Percentiles rank a stretch among this genome's conserved stretches.
Conservation (phyloP, 2,797 vertebrate species). For the Gobionotothen gibberifrons region DNA sequence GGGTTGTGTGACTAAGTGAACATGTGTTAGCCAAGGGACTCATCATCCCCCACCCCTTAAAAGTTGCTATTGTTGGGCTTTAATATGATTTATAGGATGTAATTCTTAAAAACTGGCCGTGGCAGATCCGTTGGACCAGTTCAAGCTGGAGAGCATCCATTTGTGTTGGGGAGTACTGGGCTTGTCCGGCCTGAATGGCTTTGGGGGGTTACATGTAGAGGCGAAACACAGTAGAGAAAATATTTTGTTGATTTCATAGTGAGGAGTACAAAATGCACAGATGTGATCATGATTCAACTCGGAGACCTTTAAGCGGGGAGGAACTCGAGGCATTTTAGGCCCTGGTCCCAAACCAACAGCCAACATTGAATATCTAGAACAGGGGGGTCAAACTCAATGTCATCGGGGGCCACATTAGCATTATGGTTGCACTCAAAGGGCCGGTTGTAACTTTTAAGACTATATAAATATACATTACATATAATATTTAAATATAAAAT, state of each 20-base stretch:
- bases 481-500: too few species aligned
- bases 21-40: constrained; percentile 41
- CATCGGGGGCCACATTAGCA: too few species aligned
- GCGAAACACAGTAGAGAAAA: constrained; percentile 44
- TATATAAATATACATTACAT: too few species aligned
- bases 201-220: constrained; percentile 32
- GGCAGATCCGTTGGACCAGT: constrained; percentile 31
- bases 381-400: too few species aligned
- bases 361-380: constrained; percentile 43
- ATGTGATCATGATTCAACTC: constrained; percentile 55
- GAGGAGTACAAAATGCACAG: constrained; percentile 37
- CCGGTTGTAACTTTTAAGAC: too few species aligned
- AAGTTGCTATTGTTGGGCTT: constrained; percentile 37
- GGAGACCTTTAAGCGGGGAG: constrained; percentile 50
- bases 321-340: constrained; percentile 47
- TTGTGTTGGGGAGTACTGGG: constrained; percentile 48
- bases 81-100: constrained; percentile 28
- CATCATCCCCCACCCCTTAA: constrained; percentile 23
- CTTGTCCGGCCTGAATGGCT: constrained; percentile 25
- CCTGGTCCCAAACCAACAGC: constrained; percentile 46
- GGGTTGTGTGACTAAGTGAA: constrained; percentile 31
- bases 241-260: constrained; percentile 52
- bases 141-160: constrained; percentile 55
- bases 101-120: constrained; percentile 7
- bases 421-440: too few species aligned